These are phyloP conservation scores for Geophilus truncorum DNA, from an alignment of 2,888 invertebrate genomes.

Conservation along the genomic window DNA sequence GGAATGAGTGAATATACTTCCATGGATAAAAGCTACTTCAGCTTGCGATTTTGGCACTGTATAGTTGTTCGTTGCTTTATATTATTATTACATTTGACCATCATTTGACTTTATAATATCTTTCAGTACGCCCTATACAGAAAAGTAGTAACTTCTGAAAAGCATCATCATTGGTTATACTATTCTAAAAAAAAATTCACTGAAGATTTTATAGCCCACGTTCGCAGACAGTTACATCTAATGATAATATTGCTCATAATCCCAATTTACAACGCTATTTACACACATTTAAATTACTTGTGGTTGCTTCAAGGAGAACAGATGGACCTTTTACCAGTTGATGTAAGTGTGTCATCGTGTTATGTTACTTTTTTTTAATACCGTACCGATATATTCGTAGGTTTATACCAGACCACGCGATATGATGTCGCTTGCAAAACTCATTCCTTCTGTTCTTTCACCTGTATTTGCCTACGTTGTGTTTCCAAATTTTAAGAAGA, in stretches of 20 bases:
- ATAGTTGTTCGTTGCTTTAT: not conserved
- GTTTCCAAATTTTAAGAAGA: not conserved
- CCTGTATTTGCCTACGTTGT: not conserved
- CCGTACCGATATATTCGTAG: not conserved
- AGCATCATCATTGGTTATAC: not conserved
- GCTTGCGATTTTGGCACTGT: not conserved
- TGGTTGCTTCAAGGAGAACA: not conserved
- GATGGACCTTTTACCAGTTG: not conserved
- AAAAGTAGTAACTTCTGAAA: not conserved
- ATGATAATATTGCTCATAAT: not conserved
- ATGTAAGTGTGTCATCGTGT: not conserved
- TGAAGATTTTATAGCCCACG: not conserved
- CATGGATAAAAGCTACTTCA: not conserved
- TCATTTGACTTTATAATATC: not conserved
- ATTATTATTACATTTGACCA: not conserved
- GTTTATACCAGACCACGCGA: not conserved
- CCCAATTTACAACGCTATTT: not conserved
- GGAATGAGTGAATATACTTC: not conserved
- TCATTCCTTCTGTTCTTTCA: not conserved
- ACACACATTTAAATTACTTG: not conserved
- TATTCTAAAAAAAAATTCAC: not conserved
- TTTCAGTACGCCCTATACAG: not conserved
- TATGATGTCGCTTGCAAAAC: not conserved
- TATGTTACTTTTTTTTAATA: not conserved
- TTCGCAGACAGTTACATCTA: not conserved